phyloP scores from a whole-genome alignment of 2,888 invertebrate genomes.

The Apodemia mormo region DNA sequence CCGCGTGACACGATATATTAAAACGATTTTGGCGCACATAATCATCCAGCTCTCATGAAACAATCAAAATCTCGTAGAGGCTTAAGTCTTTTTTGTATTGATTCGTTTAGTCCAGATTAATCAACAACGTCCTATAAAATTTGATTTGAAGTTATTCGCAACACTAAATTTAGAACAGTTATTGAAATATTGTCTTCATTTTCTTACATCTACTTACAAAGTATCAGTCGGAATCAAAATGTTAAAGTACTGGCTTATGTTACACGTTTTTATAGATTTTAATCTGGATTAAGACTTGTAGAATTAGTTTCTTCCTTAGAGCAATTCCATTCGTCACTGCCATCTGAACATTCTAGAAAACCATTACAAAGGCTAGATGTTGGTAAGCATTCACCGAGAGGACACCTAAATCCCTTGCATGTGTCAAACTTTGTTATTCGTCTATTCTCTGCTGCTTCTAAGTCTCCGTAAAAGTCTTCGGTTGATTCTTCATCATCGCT shows the following conservation, averaged over 20 bases:
- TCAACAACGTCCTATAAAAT: neutral
- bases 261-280: slow-evolving; percentile 43
- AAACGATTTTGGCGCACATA: neutral
- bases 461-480: slow-evolving; percentile 64
- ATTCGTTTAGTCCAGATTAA: neutral
- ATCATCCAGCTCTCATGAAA: neutral
- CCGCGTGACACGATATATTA: neutral
- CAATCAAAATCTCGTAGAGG: neutral
- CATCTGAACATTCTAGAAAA: slow-evolving; percentile 88
- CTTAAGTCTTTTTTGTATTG: neutral
- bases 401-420: slow-evolving; percentile 88
- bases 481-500: slow-evolving; percentile 45
- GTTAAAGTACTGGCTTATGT: slow-evolving; percentile 64
- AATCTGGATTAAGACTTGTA: slow-evolving; percentile 58
- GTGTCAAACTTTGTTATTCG: slow-evolving; percentile 56
- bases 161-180: slow-evolving; percentile 11
- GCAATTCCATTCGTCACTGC: slow-evolving; percentile 87
- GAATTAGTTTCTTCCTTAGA: slow-evolving; percentile 49
- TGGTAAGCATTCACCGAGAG: slow-evolving; percentile 88
- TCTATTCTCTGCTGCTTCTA: slow-evolving; percentile 69
- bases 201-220: slow-evolving; percentile 61
- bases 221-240: slow-evolving; percentile 74
- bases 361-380: slow-evolving; percentile 88
- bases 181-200: slow-evolving; percentile 1
- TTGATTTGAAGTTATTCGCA: neutral